A percentile compares a stretch with the other conserved stretches of the same genome.
Evolutionary conservation across 2,113 vertebrate species (phyloP).

Genomic region (Eolophus roseicapilla): DNA sequence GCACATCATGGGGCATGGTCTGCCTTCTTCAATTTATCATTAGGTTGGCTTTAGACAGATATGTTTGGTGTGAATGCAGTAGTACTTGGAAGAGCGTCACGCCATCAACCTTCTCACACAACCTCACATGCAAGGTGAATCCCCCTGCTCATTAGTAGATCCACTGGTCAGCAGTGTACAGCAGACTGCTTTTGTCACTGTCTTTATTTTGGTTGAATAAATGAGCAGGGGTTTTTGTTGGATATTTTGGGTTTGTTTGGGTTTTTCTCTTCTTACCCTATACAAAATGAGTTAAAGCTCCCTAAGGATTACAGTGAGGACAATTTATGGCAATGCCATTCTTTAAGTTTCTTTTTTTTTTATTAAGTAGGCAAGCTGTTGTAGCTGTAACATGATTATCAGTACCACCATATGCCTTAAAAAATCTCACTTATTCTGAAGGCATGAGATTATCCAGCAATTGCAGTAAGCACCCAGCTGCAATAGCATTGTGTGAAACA

Average conservation of each 20-base stretch:
- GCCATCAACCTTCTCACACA: not conserved
- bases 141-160: not conserved
- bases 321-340: not conserved
- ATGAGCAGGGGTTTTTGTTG: accelerated
- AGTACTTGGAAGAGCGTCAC: not conserved
- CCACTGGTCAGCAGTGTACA: not conserved
- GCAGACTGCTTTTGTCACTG: not conserved
- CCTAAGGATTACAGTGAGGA: not conserved
- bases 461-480: not conserved
- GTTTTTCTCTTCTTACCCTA: not conserved
- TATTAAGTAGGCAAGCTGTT: not conserved
- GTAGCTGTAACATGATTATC: not conserved
- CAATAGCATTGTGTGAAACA: not conserved
- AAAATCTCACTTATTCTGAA: not conserved
- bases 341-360: not conserved
- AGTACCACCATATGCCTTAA: not conserved
- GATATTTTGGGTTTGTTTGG: not conserved
- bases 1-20: not conserved
- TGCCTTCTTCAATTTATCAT: not conserved
- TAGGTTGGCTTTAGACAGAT: not conserved
- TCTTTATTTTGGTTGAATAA: not conserved
- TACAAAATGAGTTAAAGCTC: not conserved
- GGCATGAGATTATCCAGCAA: not conserved
- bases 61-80: not conserved
- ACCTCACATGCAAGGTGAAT: not conserved